Conservation (phyloP, 1,140 invertebrate species). For the Plectus sambesii region DNA sequence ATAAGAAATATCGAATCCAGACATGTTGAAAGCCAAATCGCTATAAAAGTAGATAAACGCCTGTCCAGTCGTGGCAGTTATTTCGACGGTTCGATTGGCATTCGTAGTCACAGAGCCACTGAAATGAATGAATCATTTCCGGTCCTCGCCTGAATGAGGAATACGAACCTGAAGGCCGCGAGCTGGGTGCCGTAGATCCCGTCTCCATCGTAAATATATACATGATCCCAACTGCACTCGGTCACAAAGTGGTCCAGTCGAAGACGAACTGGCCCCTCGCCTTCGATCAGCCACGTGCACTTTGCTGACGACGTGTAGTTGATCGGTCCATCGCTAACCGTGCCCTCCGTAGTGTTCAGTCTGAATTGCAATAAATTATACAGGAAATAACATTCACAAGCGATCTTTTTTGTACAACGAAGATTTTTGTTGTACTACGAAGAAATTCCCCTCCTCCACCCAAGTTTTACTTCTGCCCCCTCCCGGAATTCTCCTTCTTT, state of each 20-base stretch:
- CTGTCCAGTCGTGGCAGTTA: slow-evolving; percentile 28
- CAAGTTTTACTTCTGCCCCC: too few relatives aligned
- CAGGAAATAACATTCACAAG: neutral
- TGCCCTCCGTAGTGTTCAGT: slow-evolving; percentile 18
- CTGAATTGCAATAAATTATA: neutral
- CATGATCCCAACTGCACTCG: slow-evolving; percentile 45
- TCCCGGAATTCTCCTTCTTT: too few relatives aligned
- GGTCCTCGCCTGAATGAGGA: neutral
- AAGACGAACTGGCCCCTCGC: slow-evolving; percentile 24
- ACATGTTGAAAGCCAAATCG: slow-evolving; percentile 41
- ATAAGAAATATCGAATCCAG: slow-evolving; percentile 43
- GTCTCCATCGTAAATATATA: slow-evolving; percentile 45
- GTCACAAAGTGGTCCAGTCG: slow-evolving; percentile 36
- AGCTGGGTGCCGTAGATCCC: slow-evolving; percentile 34
- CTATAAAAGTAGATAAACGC: slow-evolving; percentile 44
- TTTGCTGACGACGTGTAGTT: slow-evolving; percentile 35
- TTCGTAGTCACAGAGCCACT: too few relatives aligned
- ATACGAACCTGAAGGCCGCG: slow-evolving; percentile 38
- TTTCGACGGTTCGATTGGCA: too few relatives aligned
- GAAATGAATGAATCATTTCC: neutral
- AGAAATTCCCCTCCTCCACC: too few relatives aligned
- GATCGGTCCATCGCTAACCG: slow-evolving; percentile 31
- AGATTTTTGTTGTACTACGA: too few relatives aligned
- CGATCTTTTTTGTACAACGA: too few relatives aligned
- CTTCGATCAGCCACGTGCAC: slow-evolving; percentile 43